Evolutionary conservation across 1,140 invertebrate genomes (phyloP).

Genomic region (Amphibalanus amphitrite): DNA sequence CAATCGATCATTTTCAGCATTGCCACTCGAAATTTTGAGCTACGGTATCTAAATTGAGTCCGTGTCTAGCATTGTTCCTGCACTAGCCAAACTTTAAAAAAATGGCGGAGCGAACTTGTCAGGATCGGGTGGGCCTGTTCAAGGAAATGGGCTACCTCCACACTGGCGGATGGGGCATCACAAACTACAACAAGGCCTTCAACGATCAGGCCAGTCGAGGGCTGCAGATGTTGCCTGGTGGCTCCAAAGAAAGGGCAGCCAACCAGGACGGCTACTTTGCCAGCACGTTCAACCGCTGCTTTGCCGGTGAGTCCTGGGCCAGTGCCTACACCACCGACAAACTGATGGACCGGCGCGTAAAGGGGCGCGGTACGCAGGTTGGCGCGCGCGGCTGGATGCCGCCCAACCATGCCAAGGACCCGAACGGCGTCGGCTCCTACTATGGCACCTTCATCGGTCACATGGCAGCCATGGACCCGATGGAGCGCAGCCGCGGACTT

Average conservation of each 20-base stretch:
- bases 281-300: not conserved
- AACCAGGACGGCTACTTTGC: not conserved
- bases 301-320: not conserved
- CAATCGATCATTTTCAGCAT: no score
- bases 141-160: no score
- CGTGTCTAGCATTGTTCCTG: no score
- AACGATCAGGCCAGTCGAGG: not conserved
- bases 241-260: not conserved
- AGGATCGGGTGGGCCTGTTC: no score
- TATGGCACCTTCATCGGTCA: not conserved
- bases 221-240: not conserved
- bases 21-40: no score
- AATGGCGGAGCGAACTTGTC: no score
- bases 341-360: not conserved
- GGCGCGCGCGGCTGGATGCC: not conserved
- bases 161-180: no score
- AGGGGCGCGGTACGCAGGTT: not conserved
- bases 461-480: not conserved
- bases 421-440: not conserved
- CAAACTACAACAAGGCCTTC: not conserved
- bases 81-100: no score
- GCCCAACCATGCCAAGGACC: not conserved
- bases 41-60: no score
- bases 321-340: not conserved
- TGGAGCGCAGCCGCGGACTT: no score